Evolutionary conservation across 2,888 invertebrate genomes (phyloP), one percentile per base, ranked within the genome.

Genomic region (Perizoma affinitatum): DNA sequence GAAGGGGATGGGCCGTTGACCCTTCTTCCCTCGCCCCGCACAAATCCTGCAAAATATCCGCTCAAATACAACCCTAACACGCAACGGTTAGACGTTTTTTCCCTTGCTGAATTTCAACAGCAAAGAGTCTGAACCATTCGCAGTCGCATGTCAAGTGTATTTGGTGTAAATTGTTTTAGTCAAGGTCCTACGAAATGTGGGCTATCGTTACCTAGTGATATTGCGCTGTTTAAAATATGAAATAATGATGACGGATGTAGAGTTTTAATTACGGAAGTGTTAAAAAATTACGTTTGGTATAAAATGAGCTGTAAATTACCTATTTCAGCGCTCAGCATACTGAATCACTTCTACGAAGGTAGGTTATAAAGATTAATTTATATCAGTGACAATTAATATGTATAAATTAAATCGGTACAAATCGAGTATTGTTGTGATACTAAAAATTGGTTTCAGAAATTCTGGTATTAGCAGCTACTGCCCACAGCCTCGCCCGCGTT

Each of bases 141-240:
- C 78, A 79, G 83, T 85, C 82, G 78, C 86, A 84, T 86, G 78
- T 79, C 76, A 75, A 83, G 78, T 78, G 78, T 82, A 80, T 78
- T 82, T 78, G 75, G 80, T 83, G 82, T 74, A 79, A 83, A 84
- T 85, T 83, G 82, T 85, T 83, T 78, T 68, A 75, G 65, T 69
- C 51, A 61, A 70, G 62, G 66, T 65, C 71, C 61, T 60, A 69
- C 75, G 65, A 75, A 57, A 61, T 63, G 54, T 61, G 69, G 65
- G 67, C 61, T 67, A 62, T 63, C 64, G 66, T 66, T 70, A 69
- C 66, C 70, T 71, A 22, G 22, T 22, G 22, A 22, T 72, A 67
- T 66, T 67, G 65, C 67, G 55, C 48, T 65, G 68, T 67, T 68
- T 69, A 63, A 68, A 69, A 64, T 70, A 63, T 69, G 59, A 65